Conservation (phyloP, 92 coral and sea anemone species). For the Virgularia gustaviana region DNA sequence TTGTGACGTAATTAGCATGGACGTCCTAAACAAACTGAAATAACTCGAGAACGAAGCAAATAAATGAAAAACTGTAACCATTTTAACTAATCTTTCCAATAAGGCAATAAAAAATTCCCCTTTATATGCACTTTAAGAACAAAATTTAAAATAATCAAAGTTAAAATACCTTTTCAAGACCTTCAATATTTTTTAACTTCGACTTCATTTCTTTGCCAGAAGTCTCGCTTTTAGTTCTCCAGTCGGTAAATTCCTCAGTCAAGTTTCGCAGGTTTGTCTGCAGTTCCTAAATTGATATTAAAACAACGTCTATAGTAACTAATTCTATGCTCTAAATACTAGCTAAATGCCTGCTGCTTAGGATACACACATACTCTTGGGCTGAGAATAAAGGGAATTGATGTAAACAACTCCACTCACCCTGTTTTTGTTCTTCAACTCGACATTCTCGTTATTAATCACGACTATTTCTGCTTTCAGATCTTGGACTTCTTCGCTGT, state of each 20-base stretch:
- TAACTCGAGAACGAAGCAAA: no score
- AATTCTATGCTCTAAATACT: no score
- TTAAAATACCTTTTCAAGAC: slow-evolving; percentile 1
- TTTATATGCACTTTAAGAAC: neutral
- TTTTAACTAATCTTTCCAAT: no score
- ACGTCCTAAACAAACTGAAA: no score
- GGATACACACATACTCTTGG: neutral
- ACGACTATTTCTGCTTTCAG: slow-evolving; percentile 64
- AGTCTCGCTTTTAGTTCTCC: slow-evolving; percentile 5
- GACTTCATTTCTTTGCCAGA: neutral
- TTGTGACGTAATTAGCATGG: no score
- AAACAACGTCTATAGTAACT: neutral
- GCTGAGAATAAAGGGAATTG: neutral
- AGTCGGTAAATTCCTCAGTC: neutral
- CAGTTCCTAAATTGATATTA: neutral
- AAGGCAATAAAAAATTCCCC: no score
- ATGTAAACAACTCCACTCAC: slow-evolving; percentile 14
- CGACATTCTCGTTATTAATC: slow-evolving; percentile 50
- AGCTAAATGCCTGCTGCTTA: no score
- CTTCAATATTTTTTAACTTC: neutral
- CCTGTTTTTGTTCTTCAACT: slow-evolving; percentile 53
- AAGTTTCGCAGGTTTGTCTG: slow-evolving; percentile 3
- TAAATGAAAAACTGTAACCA: no score
- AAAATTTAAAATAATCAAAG: neutral
- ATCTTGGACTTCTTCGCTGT: slow-evolving; percentile 51